These are phyloP conservation scores for Coluber constrictor DNA, from an alignment of 2,797 vertebrate species.

Conservation along the genomic window DNA sequence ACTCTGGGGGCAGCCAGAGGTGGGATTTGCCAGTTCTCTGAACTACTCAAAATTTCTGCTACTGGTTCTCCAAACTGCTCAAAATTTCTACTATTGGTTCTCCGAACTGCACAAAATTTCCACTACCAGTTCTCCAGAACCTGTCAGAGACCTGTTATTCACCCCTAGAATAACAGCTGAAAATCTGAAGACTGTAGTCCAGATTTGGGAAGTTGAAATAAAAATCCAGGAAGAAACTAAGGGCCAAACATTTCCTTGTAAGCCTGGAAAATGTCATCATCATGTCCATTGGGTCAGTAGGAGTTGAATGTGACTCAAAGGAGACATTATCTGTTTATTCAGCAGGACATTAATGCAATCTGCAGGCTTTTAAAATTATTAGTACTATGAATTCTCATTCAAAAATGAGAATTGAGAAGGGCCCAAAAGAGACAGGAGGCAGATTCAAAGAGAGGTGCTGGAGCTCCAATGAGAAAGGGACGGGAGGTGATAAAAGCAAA, in stretches of 20 bases:
- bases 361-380: background rate
- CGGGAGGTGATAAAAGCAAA: background rate
- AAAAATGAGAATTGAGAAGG: background rate
- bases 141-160: too few species aligned
- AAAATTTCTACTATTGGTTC: too few species aligned
- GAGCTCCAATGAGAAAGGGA: background rate
- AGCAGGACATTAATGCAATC: background rate
- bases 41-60: too few species aligned
- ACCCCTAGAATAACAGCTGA: background rate
- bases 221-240: background rate
- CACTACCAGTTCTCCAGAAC: too few species aligned
- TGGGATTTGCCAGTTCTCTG: too few species aligned
- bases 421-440: background rate
- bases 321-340: background rate
- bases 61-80: too few species aligned
- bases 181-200: background rate
- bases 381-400: background rate
- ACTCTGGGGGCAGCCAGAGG: too few species aligned
- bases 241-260: background rate
- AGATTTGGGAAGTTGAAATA: background rate
- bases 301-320: background rate
- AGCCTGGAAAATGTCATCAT: background rate
- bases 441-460: background rate
- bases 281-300: background rate
- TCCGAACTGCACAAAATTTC: too few species aligned